Base-by-base conservation (phyloP, 2,797 vertebrate species). In the Nannoperca australis region DNA sequence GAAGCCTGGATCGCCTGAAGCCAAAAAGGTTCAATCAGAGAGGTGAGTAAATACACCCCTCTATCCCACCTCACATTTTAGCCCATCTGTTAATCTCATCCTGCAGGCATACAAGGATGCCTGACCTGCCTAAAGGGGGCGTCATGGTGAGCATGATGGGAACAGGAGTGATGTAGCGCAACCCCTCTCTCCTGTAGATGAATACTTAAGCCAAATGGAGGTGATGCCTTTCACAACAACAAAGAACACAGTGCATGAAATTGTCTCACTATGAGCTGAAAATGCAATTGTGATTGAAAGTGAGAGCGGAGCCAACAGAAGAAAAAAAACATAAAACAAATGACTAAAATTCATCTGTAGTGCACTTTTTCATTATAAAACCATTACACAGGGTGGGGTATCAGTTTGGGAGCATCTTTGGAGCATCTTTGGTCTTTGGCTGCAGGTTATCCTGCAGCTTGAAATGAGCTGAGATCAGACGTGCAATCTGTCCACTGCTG, bases 351-450 rank as follows among this genome's bases (percentile, higher is more conserved):
- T 20, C 13, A 68, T 71, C 22, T n/a, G 40, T 18, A 50, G 30
- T 40, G 59, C 27, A 61, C 49, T 36, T 60, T 80, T 84, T 78
- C 73, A 80, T 81, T 70, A 69, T 36, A 72, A 78, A 83, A 58
- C 60, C 56, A 71, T 89, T 76, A 81, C 20, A 49, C 34, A 10
- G 9, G 49, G 50, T 4, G 70, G 36, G 67, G 63, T 75, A 82
- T 88, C 70, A 78, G 14, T 82, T 65, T 11, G 20, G 75, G 60
- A 38, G 77, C 32, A 32, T 70, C 54, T 62, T 60, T 68, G 47
- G 44, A n/a, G n/a, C n/a, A n/a, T 32, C 30, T 32, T 36, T 36
- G 36, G 36, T 82, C 56, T 70, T 60, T 66, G 73, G 71, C 69
- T 76, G 72, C 65, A 66, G 47, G 71, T 82, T 73, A 36, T 34